Evolutionary conservation across 2,888 invertebrate genomes (phyloP).

Genomic region (Labia minor): DNA sequence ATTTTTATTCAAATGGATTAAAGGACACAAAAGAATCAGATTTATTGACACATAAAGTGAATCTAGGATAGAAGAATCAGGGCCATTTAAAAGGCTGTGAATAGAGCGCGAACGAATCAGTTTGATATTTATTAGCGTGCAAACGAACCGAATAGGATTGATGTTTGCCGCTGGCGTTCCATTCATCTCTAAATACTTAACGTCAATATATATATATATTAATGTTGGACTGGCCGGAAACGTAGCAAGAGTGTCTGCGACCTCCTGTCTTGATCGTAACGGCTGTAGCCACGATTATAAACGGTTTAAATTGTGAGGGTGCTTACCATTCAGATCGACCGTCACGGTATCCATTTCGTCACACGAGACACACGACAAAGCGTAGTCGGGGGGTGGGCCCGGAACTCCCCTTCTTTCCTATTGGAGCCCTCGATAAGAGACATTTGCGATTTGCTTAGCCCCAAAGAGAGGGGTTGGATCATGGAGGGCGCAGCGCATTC

Average conservation of each 20-base stretch:
- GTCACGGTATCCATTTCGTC: constrained; percentile 7
- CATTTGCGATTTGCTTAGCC: constrained; percentile 4
- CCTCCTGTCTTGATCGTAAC: not conserved
- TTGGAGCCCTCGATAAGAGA: not conserved
- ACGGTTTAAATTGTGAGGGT: not conserved
- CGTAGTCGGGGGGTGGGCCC: not conserved
- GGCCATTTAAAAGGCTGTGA: constrained; percentile 1
- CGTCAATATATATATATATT: constrained; percentile 4
- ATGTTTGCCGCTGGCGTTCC: constrained; percentile 13
- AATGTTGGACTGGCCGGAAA: not conserved
- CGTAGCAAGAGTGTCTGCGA: not conserved
- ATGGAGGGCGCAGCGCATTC: not conserved
- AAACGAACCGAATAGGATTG: constrained; percentile 9
- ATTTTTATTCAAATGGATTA: no score
- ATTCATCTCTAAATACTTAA: constrained; percentile 7
- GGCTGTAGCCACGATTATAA: not conserved
- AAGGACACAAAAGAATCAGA: not conserved
- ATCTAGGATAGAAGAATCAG: not conserved
- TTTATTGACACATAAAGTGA: not conserved
- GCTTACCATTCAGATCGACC: not conserved
- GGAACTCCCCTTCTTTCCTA: not conserved
- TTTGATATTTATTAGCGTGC: constrained; percentile 13
- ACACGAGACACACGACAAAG: constrained; percentile 8
- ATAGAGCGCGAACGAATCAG: not conserved
- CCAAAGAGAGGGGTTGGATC: not conserved